These are phyloP conservation scores for Platyrinchus mystaceus DNA, from an alignment of 2,797 vertebrate species.

Conservation along the genomic window DNA sequence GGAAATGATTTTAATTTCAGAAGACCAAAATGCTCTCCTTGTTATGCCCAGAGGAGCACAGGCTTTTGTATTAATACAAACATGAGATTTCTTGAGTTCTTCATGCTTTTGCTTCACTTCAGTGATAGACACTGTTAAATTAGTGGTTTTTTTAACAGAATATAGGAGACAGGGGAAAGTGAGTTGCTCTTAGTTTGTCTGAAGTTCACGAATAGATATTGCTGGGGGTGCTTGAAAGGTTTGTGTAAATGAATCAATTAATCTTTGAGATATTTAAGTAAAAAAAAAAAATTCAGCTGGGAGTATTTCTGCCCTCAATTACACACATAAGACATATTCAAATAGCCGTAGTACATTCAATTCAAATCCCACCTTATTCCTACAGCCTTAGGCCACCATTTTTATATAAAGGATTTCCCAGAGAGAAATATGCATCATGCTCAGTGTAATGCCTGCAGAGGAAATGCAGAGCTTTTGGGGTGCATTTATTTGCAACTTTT, in stretches of 20 bases:
- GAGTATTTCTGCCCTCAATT: not conserved
- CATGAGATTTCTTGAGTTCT: not conserved
- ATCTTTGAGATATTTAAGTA: not conserved
- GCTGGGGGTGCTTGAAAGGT: not conserved
- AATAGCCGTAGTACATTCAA: not conserved
- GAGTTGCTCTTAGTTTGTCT: not conserved
- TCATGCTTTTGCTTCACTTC: not conserved
- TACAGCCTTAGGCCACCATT: not conserved
- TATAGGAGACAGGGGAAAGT: not conserved
- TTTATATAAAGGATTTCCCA: not conserved
- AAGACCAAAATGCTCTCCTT: not conserved
- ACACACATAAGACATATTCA: not conserved
- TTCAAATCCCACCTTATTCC: constrained; percentile 5
- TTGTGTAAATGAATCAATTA: not conserved
- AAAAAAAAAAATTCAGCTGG: not conserved
- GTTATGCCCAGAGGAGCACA: not conserved
- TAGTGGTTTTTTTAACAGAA: not conserved
- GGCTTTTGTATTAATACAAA: not conserved
- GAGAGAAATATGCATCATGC: not conserved
- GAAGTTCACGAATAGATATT: not conserved
- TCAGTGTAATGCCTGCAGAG: not conserved
- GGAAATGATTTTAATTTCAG: not conserved
- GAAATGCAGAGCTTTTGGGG: not conserved
- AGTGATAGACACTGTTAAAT: not conserved
- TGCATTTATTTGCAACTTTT: not conserved